A percentile compares a stretch with the other conserved stretches of the same genome.
Evolutionary conservation across 2,888 invertebrate species (phyloP).

Genomic region (Margaritifera margaritifera): DNA sequence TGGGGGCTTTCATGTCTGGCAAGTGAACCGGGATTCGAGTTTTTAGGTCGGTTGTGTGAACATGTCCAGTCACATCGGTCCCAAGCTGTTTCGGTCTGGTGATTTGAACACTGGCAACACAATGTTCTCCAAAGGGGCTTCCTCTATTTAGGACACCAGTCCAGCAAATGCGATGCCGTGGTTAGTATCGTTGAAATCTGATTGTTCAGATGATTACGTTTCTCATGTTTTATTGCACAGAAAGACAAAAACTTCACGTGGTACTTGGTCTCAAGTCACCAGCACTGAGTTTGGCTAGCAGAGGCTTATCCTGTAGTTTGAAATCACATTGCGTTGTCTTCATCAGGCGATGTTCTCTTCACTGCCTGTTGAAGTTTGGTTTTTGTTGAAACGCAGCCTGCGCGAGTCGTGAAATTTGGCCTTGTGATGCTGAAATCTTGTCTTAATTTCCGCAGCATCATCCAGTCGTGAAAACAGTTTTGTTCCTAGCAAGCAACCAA

Average conservation of each 20-base stretch:
- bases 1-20: conserved; percentile 8
- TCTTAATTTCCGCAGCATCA: no score
- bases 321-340: background rate
- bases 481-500: no score
- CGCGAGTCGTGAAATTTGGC: no score
- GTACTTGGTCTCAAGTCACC: conserved; percentile 21
- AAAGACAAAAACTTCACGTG: conserved; percentile 4
- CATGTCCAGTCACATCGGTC: background rate
- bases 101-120: conserved; percentile 13
- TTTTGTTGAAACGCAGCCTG: no score
- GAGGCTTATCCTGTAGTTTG: background rate
- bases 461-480: no score
- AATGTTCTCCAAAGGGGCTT: background rate
- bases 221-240: conserved; percentile 10
- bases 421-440: no score
- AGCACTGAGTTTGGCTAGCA: conserved; percentile 17
- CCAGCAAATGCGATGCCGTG: conserved; percentile 17
- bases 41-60: background rate
- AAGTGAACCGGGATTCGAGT: conserved; percentile 3
- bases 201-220: no score
- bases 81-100: conserved; percentile 4
- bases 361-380: no score
- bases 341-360: no score
- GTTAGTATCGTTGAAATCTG: background rate
- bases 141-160: conserved; percentile 12